Percentiles rank a stretch among this genome's conserved stretches.
These are phyloP conservation scores for Thymallus thymallus DNA, from an alignment of 2,113 vertebrate genomes.

Conservation along the genomic window DNA sequence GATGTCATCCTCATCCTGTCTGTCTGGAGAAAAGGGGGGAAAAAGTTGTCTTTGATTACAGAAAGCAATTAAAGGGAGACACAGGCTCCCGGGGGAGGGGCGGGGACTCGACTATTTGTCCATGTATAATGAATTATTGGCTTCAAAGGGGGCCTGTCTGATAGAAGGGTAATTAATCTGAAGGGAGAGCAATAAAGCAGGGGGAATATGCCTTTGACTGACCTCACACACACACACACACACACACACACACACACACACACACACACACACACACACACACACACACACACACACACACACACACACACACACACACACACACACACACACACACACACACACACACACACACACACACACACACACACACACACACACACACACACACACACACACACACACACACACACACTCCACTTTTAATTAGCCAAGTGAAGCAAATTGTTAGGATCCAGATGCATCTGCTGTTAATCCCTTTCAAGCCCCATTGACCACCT, in stretches of 20 bases:
- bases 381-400: no score
- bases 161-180: slow-evolving; percentile 5
- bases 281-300: no score
- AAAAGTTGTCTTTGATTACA: slow-evolving; percentile 14
- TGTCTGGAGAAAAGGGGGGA: not conserved
- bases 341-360: no score
- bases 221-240: no score
- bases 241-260: no score
- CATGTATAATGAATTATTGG: slow-evolving; percentile 24
- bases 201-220: not conserved
- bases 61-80: slow-evolving; percentile 10
- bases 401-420: not conserved
- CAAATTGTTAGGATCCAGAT: no score
- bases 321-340: no score
- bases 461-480: no score
- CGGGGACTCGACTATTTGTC: slow-evolving; percentile 4
- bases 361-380: no score
- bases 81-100: not conserved
- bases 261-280: no score
- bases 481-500: no score
- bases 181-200: not conserved
- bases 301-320: no score
- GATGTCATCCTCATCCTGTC: slow-evolving; percentile 9
- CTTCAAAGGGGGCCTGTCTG: not conserved
- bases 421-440: not conserved